phyloP scores from a whole-genome alignment of 2,888 invertebrate genomes.

The Idaea straminata region DNA sequence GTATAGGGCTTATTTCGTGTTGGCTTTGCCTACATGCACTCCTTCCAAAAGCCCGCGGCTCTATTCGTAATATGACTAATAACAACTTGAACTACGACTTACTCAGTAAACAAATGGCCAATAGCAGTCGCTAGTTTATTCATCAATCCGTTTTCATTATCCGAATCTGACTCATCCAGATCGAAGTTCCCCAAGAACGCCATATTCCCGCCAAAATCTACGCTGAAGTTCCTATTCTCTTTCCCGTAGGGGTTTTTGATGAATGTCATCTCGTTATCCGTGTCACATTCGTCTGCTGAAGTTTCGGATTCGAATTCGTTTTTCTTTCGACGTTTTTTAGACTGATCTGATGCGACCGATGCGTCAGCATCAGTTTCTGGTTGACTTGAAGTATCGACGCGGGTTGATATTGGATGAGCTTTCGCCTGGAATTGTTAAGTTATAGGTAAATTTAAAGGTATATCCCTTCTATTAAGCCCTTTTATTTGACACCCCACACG shows the following conservation, averaged over 20 bases:
- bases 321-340: constrained; percentile 51
- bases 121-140: constrained; percentile 87
- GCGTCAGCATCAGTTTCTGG: constrained; percentile 47
- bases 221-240: constrained; percentile 53
- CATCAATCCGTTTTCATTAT: constrained; percentile 85
- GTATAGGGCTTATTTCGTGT: too few species aligned
- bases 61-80: too few species aligned
- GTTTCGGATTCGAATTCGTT: constrained; percentile 78
- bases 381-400: constrained; percentile 50
- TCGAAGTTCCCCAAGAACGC: constrained; percentile 75
- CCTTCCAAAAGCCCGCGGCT: too few species aligned
- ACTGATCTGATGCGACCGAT: constrained; percentile 37
- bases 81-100: constrained; percentile 36
- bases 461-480: too few species aligned
- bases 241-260: constrained; percentile 68
- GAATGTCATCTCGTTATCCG: constrained; percentile 81
- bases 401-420: constrained; percentile 78
- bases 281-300: constrained; percentile 81
- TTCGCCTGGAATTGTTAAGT: constrained; percentile 61
- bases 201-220: constrained; percentile 70
- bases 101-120: constrained; percentile 88
- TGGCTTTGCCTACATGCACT: too few species aligned
- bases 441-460: neutral
- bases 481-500: too few species aligned
- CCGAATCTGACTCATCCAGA: constrained; percentile 86